Evolutionary conservation across 1,140 invertebrate genomes (phyloP).

Genomic region (Microplitis demolitor): DNA sequence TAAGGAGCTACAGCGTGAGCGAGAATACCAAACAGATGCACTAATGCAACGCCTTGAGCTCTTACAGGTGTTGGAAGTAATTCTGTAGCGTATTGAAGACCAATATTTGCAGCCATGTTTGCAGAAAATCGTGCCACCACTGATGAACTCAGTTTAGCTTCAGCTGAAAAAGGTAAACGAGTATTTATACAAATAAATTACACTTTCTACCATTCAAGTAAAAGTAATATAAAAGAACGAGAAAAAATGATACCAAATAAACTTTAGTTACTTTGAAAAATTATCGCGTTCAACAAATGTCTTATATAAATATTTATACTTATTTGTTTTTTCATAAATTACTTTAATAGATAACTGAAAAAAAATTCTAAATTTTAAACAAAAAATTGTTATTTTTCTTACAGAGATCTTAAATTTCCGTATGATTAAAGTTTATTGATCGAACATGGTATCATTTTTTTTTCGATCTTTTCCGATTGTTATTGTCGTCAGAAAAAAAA

Average conservation of each 20-base stretch:
- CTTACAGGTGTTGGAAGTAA: conserved; percentile 68
- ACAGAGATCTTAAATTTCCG: no score
- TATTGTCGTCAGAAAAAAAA: no score
- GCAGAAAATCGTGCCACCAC: conserved; percentile 63
- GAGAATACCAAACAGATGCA: conserved; percentile 68
- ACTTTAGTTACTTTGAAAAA: no score
- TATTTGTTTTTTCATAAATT: neutral
- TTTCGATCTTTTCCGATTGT: no score
- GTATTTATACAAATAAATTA: neutral
- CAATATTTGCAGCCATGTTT: conserved; percentile 69
- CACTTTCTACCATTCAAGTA: no score
- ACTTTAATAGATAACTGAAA: no score
- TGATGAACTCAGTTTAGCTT: conserved; percentile 52
- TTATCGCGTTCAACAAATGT: no score
- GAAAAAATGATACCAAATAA: neutral
- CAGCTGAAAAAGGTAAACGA: conserved; percentile 27
- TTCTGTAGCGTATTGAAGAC: conserved; percentile 70
- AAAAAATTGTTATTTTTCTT: no score
- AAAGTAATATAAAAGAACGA: neutral
- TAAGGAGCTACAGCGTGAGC: conserved; percentile 72
- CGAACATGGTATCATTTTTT: no score
- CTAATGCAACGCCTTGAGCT: conserved; percentile 66
- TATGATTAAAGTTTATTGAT: no score
- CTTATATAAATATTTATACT: no score
- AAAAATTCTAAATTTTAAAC: no score